A percentile compares a stretch with the other conserved stretches of the same genome.
These are phyloP conservation scores for Diprion similis DNA, from an alignment of 1,140 invertebrate genomes.

Conservation along the genomic window DNA sequence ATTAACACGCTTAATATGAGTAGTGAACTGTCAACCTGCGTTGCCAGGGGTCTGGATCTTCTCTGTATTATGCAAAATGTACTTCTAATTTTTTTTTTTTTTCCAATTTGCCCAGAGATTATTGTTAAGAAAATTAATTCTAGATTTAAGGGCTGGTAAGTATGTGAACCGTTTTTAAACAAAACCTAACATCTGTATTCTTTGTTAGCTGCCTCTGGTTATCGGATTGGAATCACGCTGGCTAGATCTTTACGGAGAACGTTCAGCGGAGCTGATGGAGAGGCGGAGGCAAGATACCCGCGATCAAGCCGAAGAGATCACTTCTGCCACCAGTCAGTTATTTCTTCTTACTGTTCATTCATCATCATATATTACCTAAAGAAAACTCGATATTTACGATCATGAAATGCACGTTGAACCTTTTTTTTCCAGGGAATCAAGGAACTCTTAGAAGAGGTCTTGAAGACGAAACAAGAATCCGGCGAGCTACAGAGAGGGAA, in stretches of 20 bases:
- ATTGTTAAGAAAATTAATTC: not conserved
- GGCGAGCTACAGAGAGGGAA: constrained; percentile 88
- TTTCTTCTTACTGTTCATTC: constrained; percentile 29
- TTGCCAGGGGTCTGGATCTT: constrained; percentile 58
- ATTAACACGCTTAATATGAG: constrained; percentile 9
- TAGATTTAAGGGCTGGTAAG: not conserved
- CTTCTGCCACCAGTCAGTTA: constrained; percentile 68
- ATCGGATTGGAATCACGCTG: constrained; percentile 80
- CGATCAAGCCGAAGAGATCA: constrained; percentile 93
- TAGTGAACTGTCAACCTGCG: constrained; percentile 19
- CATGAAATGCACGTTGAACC: constrained; percentile 15
- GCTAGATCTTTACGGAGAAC: constrained; percentile 74
- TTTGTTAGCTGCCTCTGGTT: constrained; percentile 76
- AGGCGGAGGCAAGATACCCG: constrained; percentile 87
- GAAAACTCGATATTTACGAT: constrained; percentile 5
- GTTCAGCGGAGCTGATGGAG: constrained; percentile 78
- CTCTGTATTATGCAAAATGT: constrained; percentile 46
- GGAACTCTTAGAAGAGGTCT: constrained; percentile 58
- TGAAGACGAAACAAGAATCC: constrained; percentile 76
- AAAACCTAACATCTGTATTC: constrained; percentile 31
- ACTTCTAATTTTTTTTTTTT: not conserved
- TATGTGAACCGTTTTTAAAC: not conserved
- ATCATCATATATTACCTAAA: not conserved
- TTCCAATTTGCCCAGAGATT: not conserved
- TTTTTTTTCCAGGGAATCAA: constrained; percentile 48